Percentiles rank a stretch among this genome's conserved stretches.
Evolutionary conservation across 2,888 invertebrate genomes (phyloP).

Genomic region (Celastrina argiolus): DNA sequence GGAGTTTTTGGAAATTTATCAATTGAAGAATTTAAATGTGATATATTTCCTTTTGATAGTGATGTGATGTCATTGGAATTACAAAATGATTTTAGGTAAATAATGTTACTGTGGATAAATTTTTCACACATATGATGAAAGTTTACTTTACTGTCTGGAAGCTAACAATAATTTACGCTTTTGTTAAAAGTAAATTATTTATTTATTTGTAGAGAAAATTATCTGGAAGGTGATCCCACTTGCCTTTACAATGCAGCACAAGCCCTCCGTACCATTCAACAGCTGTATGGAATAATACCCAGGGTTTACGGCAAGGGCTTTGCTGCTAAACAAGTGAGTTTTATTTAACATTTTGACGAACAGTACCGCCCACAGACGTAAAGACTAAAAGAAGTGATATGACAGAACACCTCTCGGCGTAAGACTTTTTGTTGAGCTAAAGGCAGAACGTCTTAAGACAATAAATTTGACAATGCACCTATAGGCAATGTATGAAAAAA

Average conservation of each 20-base stretch:
- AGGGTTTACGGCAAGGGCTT: slow-evolving; percentile 93
- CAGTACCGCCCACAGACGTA: too few species aligned
- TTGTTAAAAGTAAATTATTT: too few species aligned
- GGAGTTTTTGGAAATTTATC: slow-evolving; percentile 88
- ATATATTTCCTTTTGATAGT: slow-evolving; percentile 93
- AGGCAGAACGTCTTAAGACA: too few species aligned
- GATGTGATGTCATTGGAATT: slow-evolving; percentile 96
- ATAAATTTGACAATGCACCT: too few species aligned
- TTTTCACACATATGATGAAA: too few species aligned
- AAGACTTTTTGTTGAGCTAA: too few species aligned
- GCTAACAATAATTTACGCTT: background rate
- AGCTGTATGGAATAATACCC: slow-evolving; percentile 92
- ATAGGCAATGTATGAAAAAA: too few species aligned
- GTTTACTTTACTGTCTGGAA: background rate
- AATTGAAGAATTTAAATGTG: slow-evolving; percentile 90
- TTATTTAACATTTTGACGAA: too few species aligned
- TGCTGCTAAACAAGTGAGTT: slow-evolving; percentile 84
- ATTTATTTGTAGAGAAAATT: slow-evolving; percentile 81
- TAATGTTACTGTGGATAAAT: background rate
- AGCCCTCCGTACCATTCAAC: slow-evolving; percentile 90
- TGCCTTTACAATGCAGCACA: slow-evolving; percentile 92
- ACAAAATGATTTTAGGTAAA: slow-evolving; percentile 85
- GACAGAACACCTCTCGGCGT: too few species aligned
- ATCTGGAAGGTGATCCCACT: slow-evolving; percentile 93
- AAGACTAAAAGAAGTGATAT: too few species aligned